Base-by-base conservation (phyloP, 2,113 vertebrate genomes). In the Colistium nudipinnis region DNA sequence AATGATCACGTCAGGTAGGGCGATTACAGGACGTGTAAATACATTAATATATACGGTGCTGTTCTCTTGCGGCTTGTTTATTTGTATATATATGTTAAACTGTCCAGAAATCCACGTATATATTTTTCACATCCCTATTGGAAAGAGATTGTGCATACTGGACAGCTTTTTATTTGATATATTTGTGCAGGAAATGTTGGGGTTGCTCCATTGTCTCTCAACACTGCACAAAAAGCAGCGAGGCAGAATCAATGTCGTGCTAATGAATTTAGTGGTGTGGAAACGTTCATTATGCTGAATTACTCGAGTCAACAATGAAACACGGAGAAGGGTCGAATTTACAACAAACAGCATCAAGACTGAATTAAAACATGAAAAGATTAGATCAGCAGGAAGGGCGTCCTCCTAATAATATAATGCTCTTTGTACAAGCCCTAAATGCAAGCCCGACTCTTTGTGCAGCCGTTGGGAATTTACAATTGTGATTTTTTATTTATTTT, bases 131-230 rank as follows among this genome's bases (percentile, higher is more conserved):
- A 22, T 13, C 3, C 7, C 3, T 14, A 49, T 8, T 44, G 24
- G 12, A 38, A 14, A 43, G 4, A 6, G 1, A 56, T 14, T 19
- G 14, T 11, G 7, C 30, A 13, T 0, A 9, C 20, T 4, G 11
- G 4, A 16, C 22, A 17, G 41, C 51, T 44, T 76, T 62, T 36
- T 19, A 44, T 35, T 10, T 68, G 38, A 30, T 44, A 30, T 4
- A 51, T 10, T 25, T 16, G 6, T 22, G 22, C 7, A 24, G 11
- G 20, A 43, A n/a, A 6, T 56, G 20, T 27, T 11, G 24, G 22
- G 3, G 7, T 51, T 56, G 8, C 5, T 3, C 30, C 38, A 10
- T 6, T 30, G 31, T 7, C 16, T 55, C 14, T 35, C 13, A 19
- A 48, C 22, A n/a, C 0, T 8, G 8, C 45, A 20, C 1, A 39